Evolutionary conservation across 2,113 vertebrate genomes (phyloP).

Genomic region (Delphinus delphis): DNA sequence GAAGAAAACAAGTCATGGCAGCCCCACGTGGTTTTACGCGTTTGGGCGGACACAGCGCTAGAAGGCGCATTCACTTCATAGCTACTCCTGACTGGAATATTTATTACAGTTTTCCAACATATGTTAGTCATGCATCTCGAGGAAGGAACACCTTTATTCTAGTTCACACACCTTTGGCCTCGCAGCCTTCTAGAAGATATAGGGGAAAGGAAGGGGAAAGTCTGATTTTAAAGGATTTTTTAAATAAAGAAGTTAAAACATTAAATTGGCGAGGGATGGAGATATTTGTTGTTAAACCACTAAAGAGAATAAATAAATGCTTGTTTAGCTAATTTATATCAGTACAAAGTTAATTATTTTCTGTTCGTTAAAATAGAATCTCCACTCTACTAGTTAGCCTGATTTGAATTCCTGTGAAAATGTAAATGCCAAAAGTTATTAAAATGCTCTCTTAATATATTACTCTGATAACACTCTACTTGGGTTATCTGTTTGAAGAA

Average conservation of each 20-base stretch:
- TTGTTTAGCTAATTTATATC: neutral
- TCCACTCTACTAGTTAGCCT: neutral
- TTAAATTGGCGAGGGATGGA: neutral
- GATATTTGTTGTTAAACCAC: slow-evolving; percentile 23
- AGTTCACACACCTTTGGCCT: neutral
- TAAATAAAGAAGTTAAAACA: neutral
- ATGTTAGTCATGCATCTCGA: neutral
- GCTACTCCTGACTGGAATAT: neutral
- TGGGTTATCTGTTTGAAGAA: slow-evolving; percentile 7
- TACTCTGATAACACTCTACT: neutral
- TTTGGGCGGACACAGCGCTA: neutral
- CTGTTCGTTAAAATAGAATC: neutral
- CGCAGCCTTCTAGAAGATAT: neutral
- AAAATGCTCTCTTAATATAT: neutral
- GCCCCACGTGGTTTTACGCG: fast-evolving
- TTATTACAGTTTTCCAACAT: neutral
- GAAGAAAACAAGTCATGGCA: too few species aligned
- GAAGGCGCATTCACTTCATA: neutral
- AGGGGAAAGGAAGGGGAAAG: neutral
- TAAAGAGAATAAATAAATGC: neutral
- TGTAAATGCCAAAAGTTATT: neutral
- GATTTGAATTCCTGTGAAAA: slow-evolving; percentile 37
- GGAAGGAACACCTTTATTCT: neutral
- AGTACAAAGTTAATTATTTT: slow-evolving; percentile 31
- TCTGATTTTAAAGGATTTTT: neutral